These are phyloP conservation scores for Andricus grossulariae DNA, from an alignment of 1,140 invertebrate genomes.

Conservation along the genomic window DNA sequence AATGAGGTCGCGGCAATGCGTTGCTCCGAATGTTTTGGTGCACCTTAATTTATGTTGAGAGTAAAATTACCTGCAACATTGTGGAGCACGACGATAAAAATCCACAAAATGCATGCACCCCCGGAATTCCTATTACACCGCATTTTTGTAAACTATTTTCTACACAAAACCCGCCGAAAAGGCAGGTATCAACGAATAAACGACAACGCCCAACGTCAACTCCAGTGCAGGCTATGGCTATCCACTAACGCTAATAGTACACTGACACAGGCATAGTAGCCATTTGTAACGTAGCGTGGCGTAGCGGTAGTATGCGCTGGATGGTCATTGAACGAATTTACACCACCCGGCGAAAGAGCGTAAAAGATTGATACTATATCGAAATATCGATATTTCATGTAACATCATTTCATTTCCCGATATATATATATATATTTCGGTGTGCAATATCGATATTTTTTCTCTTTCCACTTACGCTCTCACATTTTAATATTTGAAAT, in stretches of 20 bases:
- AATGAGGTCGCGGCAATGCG: not conserved
- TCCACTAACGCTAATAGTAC: not conserved
- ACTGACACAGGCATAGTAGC: not conserved
- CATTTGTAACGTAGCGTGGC: no score
- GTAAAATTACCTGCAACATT: conserved; percentile 10
- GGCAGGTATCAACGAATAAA: conserved; percentile 10
- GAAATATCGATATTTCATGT: no score
- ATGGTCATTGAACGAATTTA: no score
- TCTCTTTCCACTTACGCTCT: no score
- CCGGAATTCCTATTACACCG: not conserved
- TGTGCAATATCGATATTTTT: no score
- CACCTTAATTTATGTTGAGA: not conserved
- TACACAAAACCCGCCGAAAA: not conserved
- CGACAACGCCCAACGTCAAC: conserved; percentile 8
- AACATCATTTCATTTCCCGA: no score
- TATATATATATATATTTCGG: no score
- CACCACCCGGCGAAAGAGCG: no score
- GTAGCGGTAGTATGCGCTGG: no score
- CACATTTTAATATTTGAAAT: no score
- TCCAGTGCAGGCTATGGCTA: not conserved
- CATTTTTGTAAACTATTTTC: not conserved
- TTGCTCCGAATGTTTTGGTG: not conserved
- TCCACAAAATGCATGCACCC: not conserved
- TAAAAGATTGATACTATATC: no score
- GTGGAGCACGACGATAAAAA: not conserved